phyloP scores from a whole-genome alignment of 2,113 vertebrate genomes.

The Channa maculata region DNA sequence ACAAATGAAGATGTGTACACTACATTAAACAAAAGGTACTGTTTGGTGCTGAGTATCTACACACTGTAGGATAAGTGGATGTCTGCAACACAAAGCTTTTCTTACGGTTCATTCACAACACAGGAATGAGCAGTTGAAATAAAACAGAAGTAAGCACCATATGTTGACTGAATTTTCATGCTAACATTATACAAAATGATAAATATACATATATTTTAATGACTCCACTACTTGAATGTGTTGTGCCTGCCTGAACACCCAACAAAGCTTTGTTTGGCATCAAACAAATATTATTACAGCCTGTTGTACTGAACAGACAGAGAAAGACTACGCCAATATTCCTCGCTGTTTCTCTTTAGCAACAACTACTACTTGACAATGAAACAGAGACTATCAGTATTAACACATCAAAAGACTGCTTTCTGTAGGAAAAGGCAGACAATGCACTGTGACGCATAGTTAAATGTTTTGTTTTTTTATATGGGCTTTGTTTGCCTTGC shows the following conservation, averaged over 20 bases:
- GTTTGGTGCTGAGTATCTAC: constrained; percentile 61
- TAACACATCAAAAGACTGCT: constrained; percentile 94
- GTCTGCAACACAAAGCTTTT: constrained; percentile 37
- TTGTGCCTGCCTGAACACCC: constrained; percentile 12
- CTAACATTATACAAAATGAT: background rate
- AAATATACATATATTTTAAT: background rate
- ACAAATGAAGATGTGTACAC: constrained; percentile 81
- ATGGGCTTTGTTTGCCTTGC: constrained; percentile 76
- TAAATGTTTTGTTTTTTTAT: constrained; percentile 87
- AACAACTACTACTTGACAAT: constrained; percentile 85
- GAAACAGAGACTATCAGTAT: constrained; percentile 85
- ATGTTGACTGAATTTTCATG: background rate
- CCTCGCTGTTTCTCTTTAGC: constrained; percentile 55
- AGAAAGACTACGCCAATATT: constrained; percentile 51
- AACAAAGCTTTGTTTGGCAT: constrained; percentile 32
- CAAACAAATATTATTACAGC: constrained; percentile 33
- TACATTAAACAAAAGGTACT: constrained; percentile 72
- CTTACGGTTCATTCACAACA: constrained; percentile 36
- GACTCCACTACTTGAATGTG: constrained; percentile 4
- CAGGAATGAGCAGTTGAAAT: constrained; percentile 4
- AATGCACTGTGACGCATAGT: constrained; percentile 86
- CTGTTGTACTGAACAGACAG: constrained; percentile 33
- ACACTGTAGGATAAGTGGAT: constrained; percentile 54
- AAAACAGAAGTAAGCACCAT: background rate
- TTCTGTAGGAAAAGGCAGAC: constrained; percentile 82